phyloP scores from a whole-genome alignment of 2,797 vertebrate species.

The Lepilemur septentrionalis region DNA sequence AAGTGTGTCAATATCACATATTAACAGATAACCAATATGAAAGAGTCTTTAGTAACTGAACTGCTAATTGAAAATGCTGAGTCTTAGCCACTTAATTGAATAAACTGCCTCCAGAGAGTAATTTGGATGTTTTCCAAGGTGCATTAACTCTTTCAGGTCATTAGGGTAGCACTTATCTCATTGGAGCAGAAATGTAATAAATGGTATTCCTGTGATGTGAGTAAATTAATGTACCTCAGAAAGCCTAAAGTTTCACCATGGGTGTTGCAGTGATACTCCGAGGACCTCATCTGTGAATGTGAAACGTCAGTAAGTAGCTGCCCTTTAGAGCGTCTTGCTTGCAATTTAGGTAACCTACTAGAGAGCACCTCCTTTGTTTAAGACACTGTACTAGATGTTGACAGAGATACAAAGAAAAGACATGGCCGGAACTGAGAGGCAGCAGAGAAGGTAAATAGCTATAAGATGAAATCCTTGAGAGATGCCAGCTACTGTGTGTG shows the following conservation, averaged over 20 bases:
- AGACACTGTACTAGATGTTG: background rate
- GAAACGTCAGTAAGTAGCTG: conserved; percentile 23
- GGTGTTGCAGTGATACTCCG: conserved; percentile 12
- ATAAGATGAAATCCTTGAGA: background rate
- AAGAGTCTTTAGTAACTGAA: conserved; percentile 53
- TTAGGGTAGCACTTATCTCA: conserved; percentile 67
- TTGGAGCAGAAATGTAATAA: conserved; percentile 74
- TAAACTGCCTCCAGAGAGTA: conserved; percentile 68
- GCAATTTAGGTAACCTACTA: conserved; percentile 9
- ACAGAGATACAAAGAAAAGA: conserved; percentile 13
- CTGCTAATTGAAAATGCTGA: conserved; percentile 71
- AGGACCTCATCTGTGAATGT: conserved; percentile 33
- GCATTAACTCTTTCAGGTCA: conserved; percentile 77
- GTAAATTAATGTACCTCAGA: conserved; percentile 53
- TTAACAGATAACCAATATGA: conserved; percentile 57
- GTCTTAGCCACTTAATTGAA: conserved; percentile 64
- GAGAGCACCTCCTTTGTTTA: background rate
- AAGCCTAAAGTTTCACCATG: conserved; percentile 50
- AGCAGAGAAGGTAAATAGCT: background rate
- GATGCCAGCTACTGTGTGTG: background rate
- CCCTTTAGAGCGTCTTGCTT: conserved; percentile 41
- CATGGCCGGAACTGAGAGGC: background rate
- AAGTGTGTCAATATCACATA: background rate
- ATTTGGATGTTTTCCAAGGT: conserved; percentile 71
- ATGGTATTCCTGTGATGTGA: conserved; percentile 49